Evolutionary conservation across 1,140 invertebrate species (phyloP).

Genomic region (Sycobia sp.): DNA sequence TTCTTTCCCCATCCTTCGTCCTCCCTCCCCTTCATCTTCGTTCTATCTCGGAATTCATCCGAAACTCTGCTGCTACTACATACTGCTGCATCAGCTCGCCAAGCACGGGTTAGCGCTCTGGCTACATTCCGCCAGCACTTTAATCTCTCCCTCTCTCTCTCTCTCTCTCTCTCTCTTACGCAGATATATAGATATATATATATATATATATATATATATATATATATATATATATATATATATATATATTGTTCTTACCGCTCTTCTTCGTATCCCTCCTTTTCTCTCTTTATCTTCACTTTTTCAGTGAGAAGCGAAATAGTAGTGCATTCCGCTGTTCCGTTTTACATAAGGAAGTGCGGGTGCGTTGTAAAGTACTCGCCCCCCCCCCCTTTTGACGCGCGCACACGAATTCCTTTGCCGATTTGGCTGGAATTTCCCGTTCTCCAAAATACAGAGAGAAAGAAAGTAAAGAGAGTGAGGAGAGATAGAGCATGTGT

Average conservation of each 20-base stretch:
- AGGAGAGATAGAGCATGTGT: too few species aligned
- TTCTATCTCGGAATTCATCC: neutral
- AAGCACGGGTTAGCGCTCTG: too few species aligned
- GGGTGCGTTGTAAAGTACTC: neutral
- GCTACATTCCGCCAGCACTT: neutral
- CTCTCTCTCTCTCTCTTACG: slow-evolving; percentile 3
- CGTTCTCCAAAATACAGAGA: neutral
- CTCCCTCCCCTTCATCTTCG: neutral
- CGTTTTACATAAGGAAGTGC: slow-evolving; percentile 23
- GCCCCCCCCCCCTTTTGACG: slow-evolving; percentile 5
- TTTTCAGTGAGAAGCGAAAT: neutral
- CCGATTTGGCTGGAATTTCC: slow-evolving; percentile 24
- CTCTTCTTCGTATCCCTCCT: neutral
- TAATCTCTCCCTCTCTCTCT: slow-evolving; percentile 3
- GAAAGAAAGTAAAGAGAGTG: neutral
- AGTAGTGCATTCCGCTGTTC: slow-evolving; percentile 10
- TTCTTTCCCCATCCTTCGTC: slow-evolving; percentile 43
- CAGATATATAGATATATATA: too few species aligned
- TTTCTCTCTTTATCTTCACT: neutral
- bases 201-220: too few species aligned
- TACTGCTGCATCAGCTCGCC: neutral
- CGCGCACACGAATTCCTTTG: slow-evolving; percentile 21
- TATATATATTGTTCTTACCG: too few species aligned
- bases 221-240: too few species aligned
- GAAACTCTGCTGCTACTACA: neutral